Base-by-base conservation (phyloP, 53 echinoderm and acorn worm genomes). In the Temnopleurus reevesii region DNA sequence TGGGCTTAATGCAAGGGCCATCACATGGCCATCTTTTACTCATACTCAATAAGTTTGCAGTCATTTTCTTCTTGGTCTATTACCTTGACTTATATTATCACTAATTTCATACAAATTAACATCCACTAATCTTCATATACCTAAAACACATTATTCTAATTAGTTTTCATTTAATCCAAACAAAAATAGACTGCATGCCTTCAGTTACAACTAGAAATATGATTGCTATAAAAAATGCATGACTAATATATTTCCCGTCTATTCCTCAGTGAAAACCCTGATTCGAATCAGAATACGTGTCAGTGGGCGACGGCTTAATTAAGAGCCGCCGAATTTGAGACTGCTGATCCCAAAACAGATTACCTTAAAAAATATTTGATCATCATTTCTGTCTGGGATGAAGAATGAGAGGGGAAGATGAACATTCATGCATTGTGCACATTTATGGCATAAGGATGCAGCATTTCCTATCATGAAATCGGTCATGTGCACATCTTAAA, bases 311-410 rank as follows among this genome's bases (percentile, higher is more conserved):
- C 34, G 34, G 63, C 63, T 63, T 63, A 63, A 63, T 63, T 63
- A 33, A 63, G 33, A 63, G 63, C 31, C 63, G 27, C 63, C 33
- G 63, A 33, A 63, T 63, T 63, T 33, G 63, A 63, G 63, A 63
- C 34, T 18, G 63, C 30, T 31, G 34, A 63, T 63, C 63, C 61
- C 12, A 63, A 33, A 63, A 33, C 63, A 63, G 63, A 63, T 63
- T 33, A 63, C 33, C 63, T 63, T 63, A 15, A 63, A 63, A 63
- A 63, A 63, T 63, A 63, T 63, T 63, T 63, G 63, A 63, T 63
- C 63, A 63, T 18, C 63, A 63, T 63, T 63, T 31, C 34, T 12
- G 63, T 59, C 34, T 13, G 63, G 12, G 34, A 5, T 33, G 12
- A 34, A 30, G 4, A 17, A 5, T 19, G 58, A 27, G 8, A 12